Evolutionary conservation across 2,888 invertebrate species (phyloP).

Genomic region (Azorinus chamasolen): DNA sequence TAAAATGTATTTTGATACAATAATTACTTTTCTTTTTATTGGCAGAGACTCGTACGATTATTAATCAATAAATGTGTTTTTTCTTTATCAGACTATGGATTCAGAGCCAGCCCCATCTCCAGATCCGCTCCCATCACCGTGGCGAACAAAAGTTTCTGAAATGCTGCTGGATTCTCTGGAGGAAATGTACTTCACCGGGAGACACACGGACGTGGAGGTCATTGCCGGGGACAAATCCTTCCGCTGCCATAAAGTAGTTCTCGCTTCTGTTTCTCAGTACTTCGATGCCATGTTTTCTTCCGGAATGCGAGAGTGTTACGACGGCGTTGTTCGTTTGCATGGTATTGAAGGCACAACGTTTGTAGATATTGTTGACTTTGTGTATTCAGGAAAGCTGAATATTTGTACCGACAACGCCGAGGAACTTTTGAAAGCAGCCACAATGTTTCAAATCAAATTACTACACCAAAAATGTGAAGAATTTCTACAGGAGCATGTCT

Average conservation of each 20-base stretch:
- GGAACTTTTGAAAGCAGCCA: slow-evolving; percentile 91
- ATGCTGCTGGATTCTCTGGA: slow-evolving; percentile 64
- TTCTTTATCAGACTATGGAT: too few relatives aligned
- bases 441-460: slow-evolving; percentile 94
- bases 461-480: slow-evolving; percentile 93
- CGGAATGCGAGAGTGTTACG: slow-evolving; percentile 73
- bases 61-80: too few relatives aligned
- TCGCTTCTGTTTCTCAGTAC: slow-evolving; percentile 76
- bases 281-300: slow-evolving; percentile 79
- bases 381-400: slow-evolving; percentile 93
- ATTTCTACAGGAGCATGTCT: slow-evolving; percentile 91
- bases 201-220: slow-evolving; percentile 75
- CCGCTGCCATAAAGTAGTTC: slow-evolving; percentile 75
- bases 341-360: slow-evolving; percentile 91
- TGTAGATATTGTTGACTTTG: slow-evolving; percentile 92
- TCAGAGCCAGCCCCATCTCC: too few relatives aligned
- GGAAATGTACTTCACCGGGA: slow-evolving; percentile 67
- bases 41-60: too few relatives aligned
- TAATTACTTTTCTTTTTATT: too few relatives aligned
- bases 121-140: slow-evolving; percentile 20
- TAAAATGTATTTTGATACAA: too few relatives aligned
- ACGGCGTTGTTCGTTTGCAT: slow-evolving; percentile 68
- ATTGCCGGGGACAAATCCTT: slow-evolving; percentile 70
- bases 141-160: slow-evolving; percentile 64
- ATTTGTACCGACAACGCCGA: slow-evolving; percentile 93